Conservation (phyloP, 2,113 vertebrate genomes). For the Potamarius usumacintae region DNA sequence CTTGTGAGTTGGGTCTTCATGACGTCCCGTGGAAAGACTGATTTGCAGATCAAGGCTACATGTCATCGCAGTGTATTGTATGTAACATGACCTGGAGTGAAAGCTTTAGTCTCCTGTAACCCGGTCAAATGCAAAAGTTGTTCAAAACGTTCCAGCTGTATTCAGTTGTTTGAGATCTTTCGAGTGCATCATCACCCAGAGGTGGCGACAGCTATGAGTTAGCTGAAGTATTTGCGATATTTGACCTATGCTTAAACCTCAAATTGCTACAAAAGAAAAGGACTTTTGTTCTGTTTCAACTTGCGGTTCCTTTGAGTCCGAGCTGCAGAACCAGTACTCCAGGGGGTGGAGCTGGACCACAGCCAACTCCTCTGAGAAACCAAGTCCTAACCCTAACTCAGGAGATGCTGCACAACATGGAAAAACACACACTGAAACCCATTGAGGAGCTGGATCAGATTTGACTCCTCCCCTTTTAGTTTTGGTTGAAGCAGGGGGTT, state of each 20-base stretch:
- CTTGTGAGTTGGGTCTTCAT: slow-evolving; percentile 10
- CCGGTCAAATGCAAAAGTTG: background rate
- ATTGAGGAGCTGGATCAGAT: background rate
- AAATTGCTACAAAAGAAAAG: background rate
- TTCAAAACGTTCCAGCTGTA: background rate
- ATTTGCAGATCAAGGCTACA: slow-evolving; percentile 22
- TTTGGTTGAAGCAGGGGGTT: background rate
- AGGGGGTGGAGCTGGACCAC: background rate
- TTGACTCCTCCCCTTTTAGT: background rate
- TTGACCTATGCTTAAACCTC: background rate
- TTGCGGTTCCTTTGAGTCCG: background rate
- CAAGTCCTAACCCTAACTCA: background rate
- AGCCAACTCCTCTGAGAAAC: background rate
- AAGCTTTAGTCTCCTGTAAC: background rate
- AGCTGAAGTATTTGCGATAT: background rate
- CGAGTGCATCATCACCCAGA: background rate
- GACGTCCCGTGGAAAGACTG: slow-evolving; percentile 18
- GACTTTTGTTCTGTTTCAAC: too few relatives aligned
- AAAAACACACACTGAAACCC: background rate
- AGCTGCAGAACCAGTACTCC: background rate
- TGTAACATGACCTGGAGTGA: background rate
- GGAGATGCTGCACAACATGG: background rate
- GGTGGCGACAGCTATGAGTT: background rate
- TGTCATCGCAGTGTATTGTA: background rate
- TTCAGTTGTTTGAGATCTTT: background rate